Evolutionary conservation across 1,140 invertebrate species (phyloP).

Genomic region (Pararge aegeria): DNA sequence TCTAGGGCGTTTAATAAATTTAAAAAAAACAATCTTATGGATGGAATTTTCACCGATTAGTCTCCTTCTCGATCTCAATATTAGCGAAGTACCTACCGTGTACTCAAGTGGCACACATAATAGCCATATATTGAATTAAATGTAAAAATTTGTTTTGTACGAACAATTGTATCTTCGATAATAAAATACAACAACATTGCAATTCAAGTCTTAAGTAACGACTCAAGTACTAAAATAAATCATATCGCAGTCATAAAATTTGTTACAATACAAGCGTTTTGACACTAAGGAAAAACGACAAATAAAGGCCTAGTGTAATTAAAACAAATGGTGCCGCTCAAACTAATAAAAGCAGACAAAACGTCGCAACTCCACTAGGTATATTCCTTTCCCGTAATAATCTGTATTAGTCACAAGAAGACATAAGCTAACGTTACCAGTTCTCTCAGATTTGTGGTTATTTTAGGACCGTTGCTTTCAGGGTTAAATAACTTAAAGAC

Average conservation of each 20-base stretch:
- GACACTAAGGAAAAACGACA: constrained; percentile 15
- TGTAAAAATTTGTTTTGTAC: too few relatives aligned
- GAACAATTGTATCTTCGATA: neutral
- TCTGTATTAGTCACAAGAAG: constrained; percentile 30
- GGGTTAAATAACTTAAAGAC: constrained; percentile 63
- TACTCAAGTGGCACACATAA: neutral
- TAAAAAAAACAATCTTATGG: too few relatives aligned
- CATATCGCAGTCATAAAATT: constrained; percentile 3
- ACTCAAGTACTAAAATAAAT: neutral
- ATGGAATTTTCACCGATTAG: too few relatives aligned
- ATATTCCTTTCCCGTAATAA: constrained; percentile 28
- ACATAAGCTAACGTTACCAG: constrained; percentile 41
- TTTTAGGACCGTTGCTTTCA: constrained; percentile 50
- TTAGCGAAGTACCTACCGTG: too few relatives aligned
- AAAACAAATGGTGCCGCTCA: constrained; percentile 14
- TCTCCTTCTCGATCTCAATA: too few relatives aligned
- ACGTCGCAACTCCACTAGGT: constrained; percentile 11
- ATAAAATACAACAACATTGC: neutral
- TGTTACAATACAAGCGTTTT: constrained; percentile 1
- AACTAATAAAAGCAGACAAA: constrained; percentile 18
- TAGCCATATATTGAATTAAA: too few relatives aligned
- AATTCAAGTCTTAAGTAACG: too few relatives aligned
- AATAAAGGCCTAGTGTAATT: constrained; percentile 8
- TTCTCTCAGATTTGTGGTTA: constrained; percentile 46
- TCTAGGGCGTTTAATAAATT: too few relatives aligned